phyloP scores from a whole-genome alignment of 2,888 invertebrate genomes.

The Cerastis leucographa region DNA sequence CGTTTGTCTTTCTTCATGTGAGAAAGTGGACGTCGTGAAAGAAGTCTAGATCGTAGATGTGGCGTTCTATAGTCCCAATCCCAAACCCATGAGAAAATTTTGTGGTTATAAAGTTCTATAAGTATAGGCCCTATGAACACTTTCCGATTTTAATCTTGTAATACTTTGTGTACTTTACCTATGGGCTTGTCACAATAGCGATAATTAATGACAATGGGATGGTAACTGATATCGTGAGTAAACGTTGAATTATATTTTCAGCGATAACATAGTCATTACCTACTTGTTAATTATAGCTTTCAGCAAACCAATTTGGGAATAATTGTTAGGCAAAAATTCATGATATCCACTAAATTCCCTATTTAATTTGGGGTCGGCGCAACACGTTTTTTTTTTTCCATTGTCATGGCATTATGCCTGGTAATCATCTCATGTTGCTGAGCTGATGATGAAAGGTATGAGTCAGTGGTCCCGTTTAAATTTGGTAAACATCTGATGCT shows the following conservation, averaged over 20 bases:
- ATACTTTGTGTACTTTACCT: neutral
- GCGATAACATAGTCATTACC: constrained; percentile 2
- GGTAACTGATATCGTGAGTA: constrained; percentile 16
- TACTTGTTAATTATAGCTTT: neutral
- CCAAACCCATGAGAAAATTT: neutral
- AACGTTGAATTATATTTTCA: neutral
- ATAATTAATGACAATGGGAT: constrained; percentile 8
- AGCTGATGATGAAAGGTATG: no score
- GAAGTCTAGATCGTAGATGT: neutral
- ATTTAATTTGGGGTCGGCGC: no score
- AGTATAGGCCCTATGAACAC: neutral
- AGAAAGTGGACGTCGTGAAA: neutral
- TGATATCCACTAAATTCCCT: neutral
- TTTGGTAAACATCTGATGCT: no score
- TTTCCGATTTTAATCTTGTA: constrained; percentile 1
- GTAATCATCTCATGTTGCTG: no score
- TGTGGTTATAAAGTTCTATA: neutral
- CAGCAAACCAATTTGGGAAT: neutral
- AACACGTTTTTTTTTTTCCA: no score
- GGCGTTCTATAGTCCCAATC: neutral
- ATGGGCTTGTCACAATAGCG: constrained; percentile 23
- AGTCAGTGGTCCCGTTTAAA: no score
- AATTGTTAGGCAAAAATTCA: neutral
- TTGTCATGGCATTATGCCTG: no score
- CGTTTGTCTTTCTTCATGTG: neutral